Conservation (phyloP, 2,888 invertebrate species). For the Synanthedon tipuliformis region DNA sequence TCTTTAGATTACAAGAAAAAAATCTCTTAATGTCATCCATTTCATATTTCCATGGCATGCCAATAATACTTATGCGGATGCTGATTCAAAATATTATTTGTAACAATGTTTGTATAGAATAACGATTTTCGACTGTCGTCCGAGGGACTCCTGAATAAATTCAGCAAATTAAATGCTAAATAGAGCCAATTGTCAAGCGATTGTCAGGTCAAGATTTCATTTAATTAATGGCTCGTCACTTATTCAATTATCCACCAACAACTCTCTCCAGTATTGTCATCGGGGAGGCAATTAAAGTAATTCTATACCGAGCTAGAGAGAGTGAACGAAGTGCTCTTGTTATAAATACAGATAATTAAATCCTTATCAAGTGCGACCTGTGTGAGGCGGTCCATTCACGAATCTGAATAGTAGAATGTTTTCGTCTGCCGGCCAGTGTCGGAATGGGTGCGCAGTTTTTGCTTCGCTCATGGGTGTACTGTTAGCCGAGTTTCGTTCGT, state of each 20-base stretch:
- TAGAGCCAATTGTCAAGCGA: constrained; percentile 25
- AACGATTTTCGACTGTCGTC: too few relatives aligned
- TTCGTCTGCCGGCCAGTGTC: constrained; percentile 25
- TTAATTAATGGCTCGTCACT: constrained; percentile 18
- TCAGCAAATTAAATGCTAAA: constrained; percentile 21
- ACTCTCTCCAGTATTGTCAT: constrained; percentile 31
- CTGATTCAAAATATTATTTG: too few relatives aligned
- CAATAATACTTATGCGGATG: too few relatives aligned
- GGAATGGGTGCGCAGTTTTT: constrained; percentile 51
- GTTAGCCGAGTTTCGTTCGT: constrained; percentile 60
- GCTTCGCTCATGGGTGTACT: constrained; percentile 50
- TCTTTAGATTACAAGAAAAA: too few relatives aligned
- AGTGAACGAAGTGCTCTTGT: constrained; percentile 21
- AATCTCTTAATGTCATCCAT: too few relatives aligned
- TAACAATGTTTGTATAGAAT: too few relatives aligned
- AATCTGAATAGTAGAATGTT: constrained; percentile 51
- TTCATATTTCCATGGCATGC: too few relatives aligned
- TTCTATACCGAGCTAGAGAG: constrained; percentile 13
- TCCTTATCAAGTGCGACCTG: constrained; percentile 35
- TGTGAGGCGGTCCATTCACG: constrained; percentile 44
- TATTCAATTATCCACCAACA: constrained; percentile 22
- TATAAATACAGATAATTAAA: constrained; percentile 31
- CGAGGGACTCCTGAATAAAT: constrained; percentile 16
- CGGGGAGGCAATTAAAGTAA: too few relatives aligned
- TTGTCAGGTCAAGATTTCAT: constrained; percentile 16